Conservation (phyloP, 2,888 invertebrate species). For the Bhutanitis thaidina region DNA sequence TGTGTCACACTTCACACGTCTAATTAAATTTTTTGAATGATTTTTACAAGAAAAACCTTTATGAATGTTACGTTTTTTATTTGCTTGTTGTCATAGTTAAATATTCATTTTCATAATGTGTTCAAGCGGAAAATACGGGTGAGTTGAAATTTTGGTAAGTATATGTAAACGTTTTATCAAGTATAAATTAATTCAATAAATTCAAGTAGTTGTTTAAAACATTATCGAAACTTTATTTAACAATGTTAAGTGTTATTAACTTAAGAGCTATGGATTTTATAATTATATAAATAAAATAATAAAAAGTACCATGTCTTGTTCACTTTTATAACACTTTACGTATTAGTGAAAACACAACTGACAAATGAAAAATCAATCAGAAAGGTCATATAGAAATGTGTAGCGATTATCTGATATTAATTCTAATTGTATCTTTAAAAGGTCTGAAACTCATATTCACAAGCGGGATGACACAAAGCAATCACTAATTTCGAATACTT, state of each 20-base stretch:
- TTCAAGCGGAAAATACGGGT: not conserved
- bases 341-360: too few species aligned
- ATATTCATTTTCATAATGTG: not conserved
- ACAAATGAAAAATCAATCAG: not conserved
- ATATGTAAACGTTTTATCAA: too few species aligned
- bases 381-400: too few species aligned
- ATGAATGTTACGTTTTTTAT: not conserved
- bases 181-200: too few species aligned
- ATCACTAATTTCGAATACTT: not conserved
- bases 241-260: too few species aligned
- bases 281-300: too few species aligned
- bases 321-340: too few species aligned
- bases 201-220: too few species aligned
- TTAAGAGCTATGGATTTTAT: too few species aligned
- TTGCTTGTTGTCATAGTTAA: not conserved
- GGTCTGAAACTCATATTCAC: not conserved
- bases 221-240: too few species aligned
- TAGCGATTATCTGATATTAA: too few species aligned
- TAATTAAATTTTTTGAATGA: slow-evolving; percentile 5
- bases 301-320: too few species aligned
- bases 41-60: not conserved
- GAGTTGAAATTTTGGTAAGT: not conserved
- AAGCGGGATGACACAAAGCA: not conserved
- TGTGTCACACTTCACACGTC: slow-evolving; percentile 8
- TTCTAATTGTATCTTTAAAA: not conserved